Evolutionary conservation across 2,888 invertebrate genomes (phyloP).

Genomic region (Hypsopygia costalis): DNA sequence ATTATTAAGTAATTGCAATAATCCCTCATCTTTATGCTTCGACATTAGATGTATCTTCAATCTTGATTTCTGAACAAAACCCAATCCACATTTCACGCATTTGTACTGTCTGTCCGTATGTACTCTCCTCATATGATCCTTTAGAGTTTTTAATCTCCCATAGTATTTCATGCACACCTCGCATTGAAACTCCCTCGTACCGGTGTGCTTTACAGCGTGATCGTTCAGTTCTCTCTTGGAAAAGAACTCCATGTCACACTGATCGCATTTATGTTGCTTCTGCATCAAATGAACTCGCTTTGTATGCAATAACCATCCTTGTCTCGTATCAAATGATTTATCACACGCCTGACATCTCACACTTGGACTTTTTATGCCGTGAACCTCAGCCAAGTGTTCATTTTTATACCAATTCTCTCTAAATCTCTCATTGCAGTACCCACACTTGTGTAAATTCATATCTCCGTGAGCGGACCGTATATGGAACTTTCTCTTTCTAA

Average conservation of each 20-base stretch:
- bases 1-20: not conserved
- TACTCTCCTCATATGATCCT: constrained; percentile 41
- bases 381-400: constrained; percentile 30
- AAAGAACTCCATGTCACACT: constrained; percentile 25
- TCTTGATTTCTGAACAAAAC: constrained; percentile 44
- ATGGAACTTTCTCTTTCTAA: constrained; percentile 48
- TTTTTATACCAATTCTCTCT: constrained; percentile 29
- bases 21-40: constrained; percentile 6
- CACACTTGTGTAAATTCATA: constrained; percentile 29
- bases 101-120: constrained; percentile 31
- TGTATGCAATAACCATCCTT: constrained; percentile 12
- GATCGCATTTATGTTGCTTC: constrained; percentile 21
- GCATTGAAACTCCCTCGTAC: constrained; percentile 43
- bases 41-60: constrained; percentile 33
- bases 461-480: constrained; percentile 40
- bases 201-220: constrained; percentile 57
- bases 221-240: constrained; percentile 42
- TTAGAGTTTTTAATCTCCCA: constrained; percentile 28
- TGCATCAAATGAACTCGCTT: constrained; percentile 23
- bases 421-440: constrained; percentile 33
- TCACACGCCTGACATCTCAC: constrained; percentile 21
- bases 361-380: constrained; percentile 23
- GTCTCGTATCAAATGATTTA: constrained; percentile 10
- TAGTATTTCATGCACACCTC: constrained; percentile 47
- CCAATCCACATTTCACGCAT: constrained; percentile 30